Base-by-base conservation (phyloP, 2,888 invertebrate genomes). In the Aphodius granarius region DNA sequence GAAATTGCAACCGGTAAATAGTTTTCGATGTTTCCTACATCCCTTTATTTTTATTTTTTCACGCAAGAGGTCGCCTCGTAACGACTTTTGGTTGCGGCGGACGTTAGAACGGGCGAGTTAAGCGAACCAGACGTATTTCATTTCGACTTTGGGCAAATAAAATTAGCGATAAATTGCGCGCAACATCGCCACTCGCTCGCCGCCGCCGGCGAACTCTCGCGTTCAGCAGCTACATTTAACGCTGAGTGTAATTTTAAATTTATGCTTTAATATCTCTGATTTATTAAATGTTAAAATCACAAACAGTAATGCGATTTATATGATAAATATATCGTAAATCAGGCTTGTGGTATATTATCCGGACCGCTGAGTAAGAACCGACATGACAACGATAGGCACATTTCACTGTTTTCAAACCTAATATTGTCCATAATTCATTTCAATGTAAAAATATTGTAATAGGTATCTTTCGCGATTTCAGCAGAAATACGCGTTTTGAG, bases 241-340 rank as follows among this genome's bases (percentile, higher is more conserved):
- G 63, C 66, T 22, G 72, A 75, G 75, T 72, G 18, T 75, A 75
- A 75, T 73, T 72, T 75, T 43, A 63, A 73, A 75, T 76, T 76
- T 76, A 76, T 66, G 73, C 62, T 71, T 73, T 73, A 76, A 76
- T 76, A 73, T 76, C 73, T 43, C 71, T 76, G 73, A 76, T 76
- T 76, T 76, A 76, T 76, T 76, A 76, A 70, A 73, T 62, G 62
- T 71, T 65, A 19, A 73, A 76, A 66, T 76, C 76, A 23, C 70
- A 68, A 73, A 43, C 66, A 71, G 71, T 76, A 76, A 76, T 73
- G 73, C 73, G 76, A 73, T 76, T 76, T 73, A 71, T 71, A 73
- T 15, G 73, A 65, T 70, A 76, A 73, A 76, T 73, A 73, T 72
- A 73, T 75, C 66, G 72, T 75, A 75, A 73, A 75, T 75, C 71